A percentile compares a stretch with the other conserved stretches of the same genome.
phyloP scores from a whole-genome alignment of 2,888 invertebrate species.

The Ashinkailepas kermadecensis region DNA sequence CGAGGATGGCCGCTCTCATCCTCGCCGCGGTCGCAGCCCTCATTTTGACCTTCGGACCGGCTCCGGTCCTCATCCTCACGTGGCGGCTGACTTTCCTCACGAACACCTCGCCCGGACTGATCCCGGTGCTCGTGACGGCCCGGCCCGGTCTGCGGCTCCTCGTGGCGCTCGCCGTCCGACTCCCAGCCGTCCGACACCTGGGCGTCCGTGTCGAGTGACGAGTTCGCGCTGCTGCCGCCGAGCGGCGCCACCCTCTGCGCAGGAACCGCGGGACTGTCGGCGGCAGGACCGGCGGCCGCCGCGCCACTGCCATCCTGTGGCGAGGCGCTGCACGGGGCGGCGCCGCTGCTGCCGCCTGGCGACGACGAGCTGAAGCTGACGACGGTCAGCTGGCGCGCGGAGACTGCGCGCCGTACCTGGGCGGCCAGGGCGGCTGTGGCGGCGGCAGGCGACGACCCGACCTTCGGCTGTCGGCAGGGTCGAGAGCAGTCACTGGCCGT shows the following conservation, averaged over 20 bases:
- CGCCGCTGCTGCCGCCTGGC: neutral
- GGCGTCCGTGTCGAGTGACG: constrained; percentile 22
- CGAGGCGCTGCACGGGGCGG: constrained; percentile 22
- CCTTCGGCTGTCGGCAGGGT: neutral
- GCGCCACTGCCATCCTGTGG: no score
- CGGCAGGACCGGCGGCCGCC: no score
- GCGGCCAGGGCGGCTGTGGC: neutral
- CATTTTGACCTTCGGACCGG: no score
- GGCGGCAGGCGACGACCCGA: neutral
- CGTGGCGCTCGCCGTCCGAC: no score
- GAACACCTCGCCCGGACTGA: no score
- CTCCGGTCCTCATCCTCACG: no score
- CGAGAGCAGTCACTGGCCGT: neutral
- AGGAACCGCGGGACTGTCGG: neutral
- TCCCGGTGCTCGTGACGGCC: no score
- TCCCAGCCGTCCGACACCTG: neutral
- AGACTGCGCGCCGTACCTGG: neutral
- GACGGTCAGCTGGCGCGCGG: neutral
- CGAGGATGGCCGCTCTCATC: no score
- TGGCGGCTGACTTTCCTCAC: no score
- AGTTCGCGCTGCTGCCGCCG: constrained; percentile 20
- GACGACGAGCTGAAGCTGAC: neutral
- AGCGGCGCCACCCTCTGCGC: constrained; percentile 13
- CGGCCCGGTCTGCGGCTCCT: no score
- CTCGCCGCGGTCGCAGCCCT: no score